Base-by-base conservation (phyloP, 2,113 vertebrate genomes). In the Damaliscus lunatus region DNA sequence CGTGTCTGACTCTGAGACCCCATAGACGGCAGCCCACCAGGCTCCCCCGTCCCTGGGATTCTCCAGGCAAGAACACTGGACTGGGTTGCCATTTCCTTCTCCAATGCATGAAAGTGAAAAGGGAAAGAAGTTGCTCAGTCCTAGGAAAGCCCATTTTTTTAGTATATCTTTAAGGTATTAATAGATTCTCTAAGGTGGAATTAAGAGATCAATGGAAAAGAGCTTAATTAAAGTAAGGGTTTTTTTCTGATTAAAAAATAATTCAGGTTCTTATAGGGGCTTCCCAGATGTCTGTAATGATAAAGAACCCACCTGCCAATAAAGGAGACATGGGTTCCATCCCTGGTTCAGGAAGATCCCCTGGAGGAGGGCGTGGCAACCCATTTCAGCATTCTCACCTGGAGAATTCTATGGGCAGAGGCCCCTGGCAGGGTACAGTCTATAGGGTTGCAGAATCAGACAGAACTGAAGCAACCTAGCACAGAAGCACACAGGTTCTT, bases 111-210 rank as follows among this genome's bases (percentile, higher is more conserved):
- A 59, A 27, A 59, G 57, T 27, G 57, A 59, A 12, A 27, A 59
- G 25, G 29, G 29, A 31, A 62, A 62, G 29, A 33, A 62, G 60
- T 62, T 3, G 12, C 60, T 62, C 29, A 33, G 60, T 31, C 60
- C 60, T 67, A 67, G 62, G 62, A n/a, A 74, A 74, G n/a, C 67
- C 67, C 36, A 13, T 71, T 40, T 71, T 71, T 40, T 40, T 1
- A 71, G 19, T 40, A 23, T 40, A 23, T 71, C n/a, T 40, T 71
- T 71, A 71, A 71, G 10, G 19, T 23, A 23, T 71, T 23, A 71
- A 94, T 40, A 74, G 40, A 60, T 6, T 97, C 27, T 88, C 59
- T n/a, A 19, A 95, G 78, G 25, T 87, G 40, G n/a, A 96, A 60
- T 86, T 67, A 59, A 82, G 25, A 94, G 27, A 52, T 57, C 31